Evolutionary conservation across 2,113 vertebrate genomes (phyloP), one percentile per base, ranked within the genome.

Genomic region (Tauraco erythrolophus): DNA sequence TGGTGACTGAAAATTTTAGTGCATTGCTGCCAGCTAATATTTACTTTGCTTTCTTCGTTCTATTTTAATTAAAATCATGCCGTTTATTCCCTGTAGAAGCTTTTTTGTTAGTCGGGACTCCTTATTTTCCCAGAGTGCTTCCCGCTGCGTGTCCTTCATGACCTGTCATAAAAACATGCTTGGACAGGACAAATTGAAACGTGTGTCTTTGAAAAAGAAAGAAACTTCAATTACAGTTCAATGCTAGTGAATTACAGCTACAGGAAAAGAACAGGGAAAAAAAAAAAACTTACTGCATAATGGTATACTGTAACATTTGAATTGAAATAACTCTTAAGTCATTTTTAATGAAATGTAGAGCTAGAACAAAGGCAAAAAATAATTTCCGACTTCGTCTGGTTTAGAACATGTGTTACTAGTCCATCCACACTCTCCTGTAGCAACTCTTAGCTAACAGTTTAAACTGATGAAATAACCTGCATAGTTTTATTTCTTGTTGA

Each of bases 31-130:
- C 64, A 83, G 79, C 74, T 96, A 92, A 92, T 92, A 88, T 95
- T 94, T 97, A 76, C 64, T 92, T 95, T 46, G 3, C 60, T 95
- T 97, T 94, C 53, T 95, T 83, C 85, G 28, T 95, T 96, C 65
- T 78, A 41, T 48, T 94, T 96, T 97, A 96, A 97, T 97, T 98
- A 97, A 97, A 97, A 96, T 91, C 69, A 69, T 83, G 77, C 86
- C n/a, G 3, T 76, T 89, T 94, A 62, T 81, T 97, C 83, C 83
- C 65, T 21, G 27, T 62, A 68, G 83, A 94, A 97, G 88, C 45
- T 64, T 92, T 97, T 93, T 88, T 82, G 45, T 83, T 79, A 94
- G 81, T 79, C 54, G 3, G 61, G 62, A 84, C 75, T 92, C 30
- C 65, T 90, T 96, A 14, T 79, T 94, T 97, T 96, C 96, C 77